A percentile compares a stretch with the other conserved stretches of the same genome.
These are phyloP conservation scores for Himalopsyche phryganea DNA, from an alignment of 1,140 invertebrate species.

Conservation along the genomic window DNA sequence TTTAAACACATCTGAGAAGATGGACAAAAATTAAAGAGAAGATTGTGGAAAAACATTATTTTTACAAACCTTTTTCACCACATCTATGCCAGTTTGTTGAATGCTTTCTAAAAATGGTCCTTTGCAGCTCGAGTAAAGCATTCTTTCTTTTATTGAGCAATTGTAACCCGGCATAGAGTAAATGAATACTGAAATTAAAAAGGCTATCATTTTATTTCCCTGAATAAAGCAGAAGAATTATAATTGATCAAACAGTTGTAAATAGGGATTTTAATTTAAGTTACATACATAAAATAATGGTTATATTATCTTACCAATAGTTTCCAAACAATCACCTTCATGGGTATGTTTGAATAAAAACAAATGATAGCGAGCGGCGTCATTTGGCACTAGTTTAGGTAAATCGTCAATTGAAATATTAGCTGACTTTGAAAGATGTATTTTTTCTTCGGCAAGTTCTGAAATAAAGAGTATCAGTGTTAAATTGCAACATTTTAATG, in stretches of 20 bases:
- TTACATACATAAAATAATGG: too few species aligned
- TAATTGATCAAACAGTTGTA: too few species aligned
- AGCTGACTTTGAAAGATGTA: conserved; percentile 66
- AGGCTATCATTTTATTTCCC: too few species aligned
- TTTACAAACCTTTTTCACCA: conserved; percentile 72
- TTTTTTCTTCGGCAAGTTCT: conserved; percentile 75
- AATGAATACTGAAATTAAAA: conserved; percentile 86
- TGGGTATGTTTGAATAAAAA: conserved; percentile 89
- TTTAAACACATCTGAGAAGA: too few species aligned
- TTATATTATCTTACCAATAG: conserved; percentile 73
- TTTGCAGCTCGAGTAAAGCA: conserved; percentile 97
- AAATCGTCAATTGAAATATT: conserved; percentile 63
- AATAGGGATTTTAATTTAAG: too few species aligned
- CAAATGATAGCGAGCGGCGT: conserved; percentile 88
- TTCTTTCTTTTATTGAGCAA: conserved; percentile 92
- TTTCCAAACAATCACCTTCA: conserved; percentile 85
- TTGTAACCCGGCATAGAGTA: conserved; percentile 96
- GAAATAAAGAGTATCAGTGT: conserved; percentile 29
- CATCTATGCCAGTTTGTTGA: conserved; percentile 69
- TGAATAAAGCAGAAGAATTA: too few species aligned
- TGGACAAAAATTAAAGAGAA: too few species aligned
- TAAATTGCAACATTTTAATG: not conserved
- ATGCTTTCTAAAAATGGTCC: conserved; percentile 79
- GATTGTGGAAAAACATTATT: too few species aligned
- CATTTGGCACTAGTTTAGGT: conserved; percentile 72